Conservation (phyloP, 92 coral and sea anemone species). For the Metridium senile region DNA sequence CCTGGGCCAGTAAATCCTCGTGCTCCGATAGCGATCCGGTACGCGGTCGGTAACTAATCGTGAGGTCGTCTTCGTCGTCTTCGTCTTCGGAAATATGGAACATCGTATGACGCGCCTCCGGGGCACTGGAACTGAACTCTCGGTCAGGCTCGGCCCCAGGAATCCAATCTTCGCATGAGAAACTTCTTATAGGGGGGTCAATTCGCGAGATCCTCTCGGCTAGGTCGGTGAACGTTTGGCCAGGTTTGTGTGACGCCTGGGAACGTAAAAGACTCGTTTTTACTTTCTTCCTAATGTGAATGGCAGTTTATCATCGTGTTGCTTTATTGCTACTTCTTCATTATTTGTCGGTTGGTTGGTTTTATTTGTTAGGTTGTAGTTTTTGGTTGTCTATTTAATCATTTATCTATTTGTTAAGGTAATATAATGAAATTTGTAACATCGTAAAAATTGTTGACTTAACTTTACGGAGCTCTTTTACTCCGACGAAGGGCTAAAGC, state of each 20-base stretch:
- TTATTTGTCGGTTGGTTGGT: too few species aligned
- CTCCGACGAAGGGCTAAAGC: too few species aligned
- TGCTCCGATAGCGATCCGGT: slow-evolving; percentile 98
- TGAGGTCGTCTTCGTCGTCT: slow-evolving; percentile 69
- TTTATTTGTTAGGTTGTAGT: too few species aligned
- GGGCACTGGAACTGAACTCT: slow-evolving; percentile 62
- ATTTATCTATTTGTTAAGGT: too few species aligned
- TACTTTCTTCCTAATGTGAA: too few species aligned
- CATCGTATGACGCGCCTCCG: slow-evolving; percentile 62
- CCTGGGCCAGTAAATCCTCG: slow-evolving; percentile 84
- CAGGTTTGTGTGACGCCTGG: slow-evolving; percentile 29
- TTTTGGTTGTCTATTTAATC: too few species aligned
- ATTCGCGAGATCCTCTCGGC: slow-evolving; percentile 95
- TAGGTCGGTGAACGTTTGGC: slow-evolving; percentile 83
- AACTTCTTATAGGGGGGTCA: slow-evolving; percentile 79
- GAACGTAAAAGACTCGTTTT: too few species aligned
- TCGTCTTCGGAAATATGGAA: slow-evolving; percentile 88
- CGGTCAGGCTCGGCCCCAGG: slow-evolving; percentile 59
- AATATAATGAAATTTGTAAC: too few species aligned
- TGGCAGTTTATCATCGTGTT: too few species aligned
- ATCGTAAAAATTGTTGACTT: too few species aligned
- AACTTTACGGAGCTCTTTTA: too few species aligned
- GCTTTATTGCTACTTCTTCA: too few species aligned
- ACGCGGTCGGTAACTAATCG: slow-evolving; percentile 75
- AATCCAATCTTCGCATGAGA: slow-evolving; percentile 63